Evolutionary conservation across 1,140 invertebrate species (phyloP).

Genomic region (Nixonia krombeini): DNA sequence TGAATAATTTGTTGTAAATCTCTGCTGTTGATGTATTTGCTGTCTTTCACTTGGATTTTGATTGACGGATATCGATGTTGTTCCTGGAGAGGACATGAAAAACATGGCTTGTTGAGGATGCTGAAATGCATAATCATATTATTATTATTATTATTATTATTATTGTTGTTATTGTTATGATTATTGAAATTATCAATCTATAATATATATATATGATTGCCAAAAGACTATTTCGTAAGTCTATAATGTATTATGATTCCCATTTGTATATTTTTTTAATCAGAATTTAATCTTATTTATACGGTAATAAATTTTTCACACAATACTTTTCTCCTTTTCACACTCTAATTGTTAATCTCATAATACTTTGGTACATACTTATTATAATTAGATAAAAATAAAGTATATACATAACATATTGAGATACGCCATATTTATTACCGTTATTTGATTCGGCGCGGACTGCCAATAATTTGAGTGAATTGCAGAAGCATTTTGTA

Average conservation of each 20-base stretch:
- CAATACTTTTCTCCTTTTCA: too few species aligned
- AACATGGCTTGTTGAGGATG: slow-evolving; percentile 68
- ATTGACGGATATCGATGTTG: slow-evolving; percentile 55
- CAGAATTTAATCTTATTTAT: too few species aligned
- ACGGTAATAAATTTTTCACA: too few species aligned
- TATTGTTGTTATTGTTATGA: not conserved
- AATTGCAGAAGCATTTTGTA: slow-evolving; percentile 54
- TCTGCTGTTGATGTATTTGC: slow-evolving; percentile 60
- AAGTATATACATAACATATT: too few species aligned
- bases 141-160: slow-evolving; percentile 1
- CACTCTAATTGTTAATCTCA: too few species aligned
- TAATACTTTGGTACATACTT: too few species aligned
- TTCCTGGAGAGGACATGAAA: slow-evolving; percentile 63
- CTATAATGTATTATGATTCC: too few species aligned
- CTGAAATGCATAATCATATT: slow-evolving; percentile 37
- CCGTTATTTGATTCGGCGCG: slow-evolving; percentile 61
- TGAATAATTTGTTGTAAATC: slow-evolving; percentile 63
- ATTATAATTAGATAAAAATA: too few species aligned
- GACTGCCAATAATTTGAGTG: slow-evolving; percentile 67
- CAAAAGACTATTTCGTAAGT: too few species aligned
- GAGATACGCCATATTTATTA: slow-evolving; percentile 18
- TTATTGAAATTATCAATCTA: too few species aligned
- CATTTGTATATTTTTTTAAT: too few species aligned
- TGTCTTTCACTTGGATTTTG: slow-evolving; percentile 61
- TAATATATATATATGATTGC: too few species aligned